Percentiles rank a stretch among this genome's conserved stretches.
Evolutionary conservation across 2,113 vertebrate species (phyloP).

Genomic region (Festucalex cinctus): DNA sequence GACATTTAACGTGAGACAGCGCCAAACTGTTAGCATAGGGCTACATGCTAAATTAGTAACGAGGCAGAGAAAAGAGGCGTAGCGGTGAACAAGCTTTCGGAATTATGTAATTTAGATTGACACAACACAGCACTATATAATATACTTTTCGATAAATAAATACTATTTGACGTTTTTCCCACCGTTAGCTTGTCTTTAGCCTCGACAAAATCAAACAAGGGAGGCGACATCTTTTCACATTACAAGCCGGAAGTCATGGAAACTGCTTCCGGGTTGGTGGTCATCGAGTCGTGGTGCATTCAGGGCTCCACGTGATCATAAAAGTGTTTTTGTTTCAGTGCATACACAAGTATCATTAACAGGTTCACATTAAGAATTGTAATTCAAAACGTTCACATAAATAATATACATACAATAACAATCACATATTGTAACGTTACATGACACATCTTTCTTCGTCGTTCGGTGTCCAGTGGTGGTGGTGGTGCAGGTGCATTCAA

Average conservation of each 20-base stretch:
- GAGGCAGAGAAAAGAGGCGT: neutral
- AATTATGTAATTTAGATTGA: neutral
- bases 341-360: too few species aligned
- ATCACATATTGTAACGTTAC: too few species aligned
- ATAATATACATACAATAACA: too few species aligned
- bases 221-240: slow-evolving; percentile 66
- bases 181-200: slow-evolving; percentile 76
- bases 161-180: neutral
- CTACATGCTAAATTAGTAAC: slow-evolving; percentile 10
- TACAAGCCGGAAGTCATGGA: slow-evolving; percentile 6
- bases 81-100: neutral
- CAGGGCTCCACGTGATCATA: neutral
- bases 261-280: slow-evolving; percentile 38
- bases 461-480: too few species aligned
- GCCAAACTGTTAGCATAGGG: slow-evolving; percentile 4
- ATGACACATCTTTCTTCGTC: too few species aligned
- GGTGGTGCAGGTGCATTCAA: too few species aligned
- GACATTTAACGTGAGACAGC: slow-evolving; percentile 3
- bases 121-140: neutral
- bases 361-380: too few species aligned
- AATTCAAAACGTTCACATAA: too few species aligned
- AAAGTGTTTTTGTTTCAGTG: neutral
- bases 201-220: slow-evolving; percentile 69
- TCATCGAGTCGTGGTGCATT: neutral
- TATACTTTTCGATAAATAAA: accelerated